Evolutionary conservation across 2,797 vertebrate genomes (phyloP), one percentile per base, ranked within the genome.

Genomic region (Rhinella marina): DNA sequence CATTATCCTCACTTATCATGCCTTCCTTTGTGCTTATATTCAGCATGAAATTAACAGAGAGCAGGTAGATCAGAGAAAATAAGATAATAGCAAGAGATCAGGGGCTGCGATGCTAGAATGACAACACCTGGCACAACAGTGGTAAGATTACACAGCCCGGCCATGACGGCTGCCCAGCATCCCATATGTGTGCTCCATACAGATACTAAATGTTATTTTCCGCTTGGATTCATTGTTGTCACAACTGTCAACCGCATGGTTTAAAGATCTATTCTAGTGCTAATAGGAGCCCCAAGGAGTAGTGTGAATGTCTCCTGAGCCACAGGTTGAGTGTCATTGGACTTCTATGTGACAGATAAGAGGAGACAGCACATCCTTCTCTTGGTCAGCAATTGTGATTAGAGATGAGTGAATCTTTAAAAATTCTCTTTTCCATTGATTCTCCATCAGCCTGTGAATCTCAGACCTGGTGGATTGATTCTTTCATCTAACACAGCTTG

Each of bases 31-130:
- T 88, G 87, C 76, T 48, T 85, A 50, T 72, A 80, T 88, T 73
- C 82, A 85, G 87, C 82, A 88, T 82, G 80, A 87, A 87, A 87
- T 88, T 84, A 85, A 64, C 76, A 81, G 82, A 80, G 29, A 78
- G 75, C 75, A 80, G 73, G 82, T 52, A 29, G 56, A 85, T 85
- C 76, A 80, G 50, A 85, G 82, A 85, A 85, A 88, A 88, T 59
- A 72, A 79, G 82, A 88, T 84, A 80, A 84, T 84, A 85, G 82
- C 64, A 10, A 64, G 62, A 84, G 84, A 88, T 88, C 76, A 85
- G 80, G 64, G 76, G 68, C 61, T 70, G 66, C 29, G 12, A 57
- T 59, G 27, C 61, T 79, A 7, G 11, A 25, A 48, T 19, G 48
- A 84, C 82, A 88, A 41, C 87, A 88, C 75, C 82, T 88, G 87